Evolutionary conservation across 2,888 invertebrate genomes (phyloP).

Genomic region (Aricia artaxerxes): DNA sequence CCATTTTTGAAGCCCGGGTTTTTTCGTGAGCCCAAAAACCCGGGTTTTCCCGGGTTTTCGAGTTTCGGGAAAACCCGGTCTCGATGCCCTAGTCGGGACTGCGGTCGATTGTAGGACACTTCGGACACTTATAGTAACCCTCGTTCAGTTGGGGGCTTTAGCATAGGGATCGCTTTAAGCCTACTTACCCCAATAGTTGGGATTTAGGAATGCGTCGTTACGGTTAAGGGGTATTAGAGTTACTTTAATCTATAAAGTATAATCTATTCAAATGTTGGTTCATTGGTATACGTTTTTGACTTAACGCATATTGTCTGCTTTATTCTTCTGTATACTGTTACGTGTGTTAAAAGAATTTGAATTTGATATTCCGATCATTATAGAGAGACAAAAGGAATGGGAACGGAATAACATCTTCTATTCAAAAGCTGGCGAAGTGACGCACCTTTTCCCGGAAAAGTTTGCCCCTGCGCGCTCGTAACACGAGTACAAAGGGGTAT

Average conservation of each 20-base stretch:
- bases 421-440: not conserved
- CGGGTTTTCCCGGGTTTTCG: too few species aligned
- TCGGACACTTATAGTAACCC: not conserved
- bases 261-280: not conserved
- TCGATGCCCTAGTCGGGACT: not conserved
- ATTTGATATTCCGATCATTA: not conserved
- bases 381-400: not conserved
- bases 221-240: not conserved
- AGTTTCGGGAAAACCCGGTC: too few species aligned
- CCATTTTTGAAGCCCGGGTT: too few species aligned
- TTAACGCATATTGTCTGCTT: not conserved
- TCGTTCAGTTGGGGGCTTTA: not conserved
- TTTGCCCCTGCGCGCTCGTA: not conserved
- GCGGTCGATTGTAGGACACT: constrained; percentile 8
- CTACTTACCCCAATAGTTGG: not conserved
- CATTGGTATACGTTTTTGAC: not conserved
- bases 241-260: not conserved
- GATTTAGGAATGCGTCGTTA: not conserved
- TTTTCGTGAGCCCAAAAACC: too few species aligned
- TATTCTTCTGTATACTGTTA: not conserved
- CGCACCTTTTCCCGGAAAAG: not conserved
- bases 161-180: not conserved
- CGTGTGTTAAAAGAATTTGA: not conserved
- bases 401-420: not conserved
- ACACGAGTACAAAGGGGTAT: not conserved